phyloP scores from a whole-genome alignment of 2,797 vertebrate genomes.

The Sebastes hubbsi region DNA sequence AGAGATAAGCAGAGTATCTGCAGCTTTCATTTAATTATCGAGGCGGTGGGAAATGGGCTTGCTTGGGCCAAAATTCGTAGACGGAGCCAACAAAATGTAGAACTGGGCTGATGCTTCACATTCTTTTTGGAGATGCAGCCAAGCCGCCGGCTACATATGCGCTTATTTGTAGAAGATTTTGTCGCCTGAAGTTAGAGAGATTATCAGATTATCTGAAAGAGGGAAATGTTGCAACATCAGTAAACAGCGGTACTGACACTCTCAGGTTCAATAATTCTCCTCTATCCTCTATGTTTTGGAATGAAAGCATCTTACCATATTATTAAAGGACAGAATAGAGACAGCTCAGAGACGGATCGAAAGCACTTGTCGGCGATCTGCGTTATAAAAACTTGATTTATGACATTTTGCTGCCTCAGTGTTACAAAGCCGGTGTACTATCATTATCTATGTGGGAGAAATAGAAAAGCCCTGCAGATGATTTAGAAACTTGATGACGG shows the following conservation, averaged over 20 bases:
- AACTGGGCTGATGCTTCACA: constrained; percentile 16
- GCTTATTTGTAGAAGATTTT: constrained; percentile 31
- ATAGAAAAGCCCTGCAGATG: constrained; percentile 64
- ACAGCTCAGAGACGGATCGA: constrained; percentile 21
- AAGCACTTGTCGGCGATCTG: constrained; percentile 21
- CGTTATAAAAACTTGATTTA: constrained; percentile 64
- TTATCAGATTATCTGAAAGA: constrained; percentile 28
- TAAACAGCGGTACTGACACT: neutral
- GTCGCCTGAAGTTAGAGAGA: constrained; percentile 28
- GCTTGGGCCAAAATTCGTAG: constrained; percentile 38
- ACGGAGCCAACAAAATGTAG: constrained; percentile 37
- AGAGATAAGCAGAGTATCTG: constrained; percentile 37
- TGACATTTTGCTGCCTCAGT: constrained; percentile 20
- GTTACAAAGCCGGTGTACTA: constrained; percentile 43
- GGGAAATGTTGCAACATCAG: constrained; percentile 12
- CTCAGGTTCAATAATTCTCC: neutral
- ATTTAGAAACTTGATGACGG: constrained; percentile 66
- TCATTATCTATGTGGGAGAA: constrained; percentile 58
- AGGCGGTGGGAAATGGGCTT: constrained; percentile 35
- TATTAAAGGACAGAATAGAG: constrained; percentile 33
- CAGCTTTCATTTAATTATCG: constrained; percentile 56
- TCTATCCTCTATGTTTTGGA: neutral
- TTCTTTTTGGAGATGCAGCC: constrained; percentile 17
- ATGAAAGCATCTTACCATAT: constrained; percentile 9
- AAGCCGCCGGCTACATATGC: constrained; percentile 4